phyloP scores from a whole-genome alignment of 2,113 vertebrate species.

The Poeciliopsis prolifica region DNA sequence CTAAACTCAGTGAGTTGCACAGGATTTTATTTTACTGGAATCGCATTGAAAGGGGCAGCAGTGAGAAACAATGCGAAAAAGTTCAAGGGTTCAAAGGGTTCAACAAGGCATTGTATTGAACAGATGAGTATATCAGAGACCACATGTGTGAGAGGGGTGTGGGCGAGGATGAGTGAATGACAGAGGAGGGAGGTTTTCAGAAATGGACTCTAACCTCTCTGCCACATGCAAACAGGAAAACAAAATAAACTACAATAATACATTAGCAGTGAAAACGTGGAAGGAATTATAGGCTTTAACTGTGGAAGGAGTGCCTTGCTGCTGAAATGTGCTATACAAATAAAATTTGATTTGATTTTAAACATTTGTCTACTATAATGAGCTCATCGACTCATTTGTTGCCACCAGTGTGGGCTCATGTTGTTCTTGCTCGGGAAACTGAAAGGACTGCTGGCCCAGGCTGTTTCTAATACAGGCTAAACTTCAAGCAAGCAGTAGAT shows the following conservation, averaged over 20 bases:
- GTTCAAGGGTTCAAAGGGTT: background rate
- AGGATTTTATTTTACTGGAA: background rate
- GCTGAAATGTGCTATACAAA: no score
- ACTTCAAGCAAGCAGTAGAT: background rate
- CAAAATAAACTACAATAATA: background rate
- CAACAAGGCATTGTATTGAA: constrained; percentile 19
- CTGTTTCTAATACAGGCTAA: no score
- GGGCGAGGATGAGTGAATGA: background rate
- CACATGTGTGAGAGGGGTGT: constrained; percentile 7
- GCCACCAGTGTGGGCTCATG: constrained; percentile 20
- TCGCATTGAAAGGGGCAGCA: background rate
- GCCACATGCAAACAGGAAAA: background rate
- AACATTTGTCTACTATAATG: constrained; percentile 21
- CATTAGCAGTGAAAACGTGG: background rate
- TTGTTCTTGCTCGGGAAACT: constrained; percentile 5
- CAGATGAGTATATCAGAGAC: constrained; percentile 46
- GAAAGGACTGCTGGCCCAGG: constrained; percentile 3
- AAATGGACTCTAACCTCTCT: background rate
- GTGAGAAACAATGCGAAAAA: background rate
- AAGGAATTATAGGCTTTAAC: background rate
- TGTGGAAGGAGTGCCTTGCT: constrained; percentile 20
- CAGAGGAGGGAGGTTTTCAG: background rate
- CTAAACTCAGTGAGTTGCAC: background rate
- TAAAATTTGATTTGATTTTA: no score
- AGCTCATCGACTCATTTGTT: constrained; percentile 49